Evolutionary conservation across 30 jellyfish, hydroid and myxozoan genomes (phyloP).

Genomic region (Rhopilema esculentum): DNA sequence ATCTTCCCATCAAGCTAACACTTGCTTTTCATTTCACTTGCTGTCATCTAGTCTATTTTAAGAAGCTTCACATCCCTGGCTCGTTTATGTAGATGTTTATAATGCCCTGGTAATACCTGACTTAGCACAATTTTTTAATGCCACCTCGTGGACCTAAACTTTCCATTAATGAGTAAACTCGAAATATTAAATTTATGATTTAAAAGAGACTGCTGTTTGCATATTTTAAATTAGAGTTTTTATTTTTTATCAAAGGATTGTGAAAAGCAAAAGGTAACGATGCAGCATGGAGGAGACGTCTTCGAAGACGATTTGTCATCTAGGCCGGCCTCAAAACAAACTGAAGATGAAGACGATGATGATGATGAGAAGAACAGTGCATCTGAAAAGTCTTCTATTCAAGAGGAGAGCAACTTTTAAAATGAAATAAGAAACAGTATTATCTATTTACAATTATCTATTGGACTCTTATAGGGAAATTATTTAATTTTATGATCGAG

Average conservation of each 20-base stretch:
- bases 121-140: no score
- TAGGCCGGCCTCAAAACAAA: neutral
- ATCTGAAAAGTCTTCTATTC: slow-evolving; percentile 5
- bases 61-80: no score
- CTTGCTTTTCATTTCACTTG: no score
- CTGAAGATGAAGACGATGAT: neutral
- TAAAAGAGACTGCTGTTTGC: neutral
- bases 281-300: neutral
- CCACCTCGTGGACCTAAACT: no score
- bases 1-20: no score
- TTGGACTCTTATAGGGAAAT: neutral
- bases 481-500: neutral
- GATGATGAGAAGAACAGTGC: slow-evolving; percentile 6
- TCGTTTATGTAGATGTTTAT: no score
- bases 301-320: neutral
- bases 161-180: no score
- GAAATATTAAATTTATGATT: no score
- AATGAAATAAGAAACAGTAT: neutral
- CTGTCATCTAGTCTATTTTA: no score
- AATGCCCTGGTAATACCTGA: no score
- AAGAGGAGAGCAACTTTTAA: slow-evolving; percentile 47
- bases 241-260: slow-evolving; percentile 27
- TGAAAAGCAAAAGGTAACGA: slow-evolving; percentile 13
- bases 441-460: neutral
- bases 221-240: neutral